Percentiles rank a stretch among this genome's conserved stretches.
phyloP scores from a whole-genome alignment of 2,113 vertebrate genomes.

The Morone chrysops region DNA sequence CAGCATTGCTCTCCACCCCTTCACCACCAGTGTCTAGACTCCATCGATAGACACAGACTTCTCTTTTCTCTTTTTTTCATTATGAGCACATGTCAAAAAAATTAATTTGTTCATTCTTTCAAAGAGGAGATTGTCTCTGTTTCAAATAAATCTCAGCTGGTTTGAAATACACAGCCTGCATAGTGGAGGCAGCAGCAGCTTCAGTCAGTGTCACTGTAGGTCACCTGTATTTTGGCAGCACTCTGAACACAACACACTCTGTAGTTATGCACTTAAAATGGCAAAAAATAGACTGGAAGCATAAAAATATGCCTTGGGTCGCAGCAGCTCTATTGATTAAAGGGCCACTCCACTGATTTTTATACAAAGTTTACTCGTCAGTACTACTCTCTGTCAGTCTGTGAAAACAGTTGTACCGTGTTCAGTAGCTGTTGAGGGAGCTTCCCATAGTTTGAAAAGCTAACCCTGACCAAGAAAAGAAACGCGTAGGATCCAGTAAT shows the following conservation, averaged over 20 bases:
- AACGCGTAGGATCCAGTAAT: no score
- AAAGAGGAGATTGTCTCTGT: no score
- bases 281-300: not conserved
- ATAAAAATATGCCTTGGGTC: not conserved
- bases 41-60: no score
- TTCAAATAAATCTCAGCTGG: no score
- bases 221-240: not conserved
- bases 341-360: not conserved
- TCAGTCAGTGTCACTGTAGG: not conserved
- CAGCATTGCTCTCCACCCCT: no score
- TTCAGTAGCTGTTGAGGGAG: not conserved
- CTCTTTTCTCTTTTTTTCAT: no score
- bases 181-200: not conserved
- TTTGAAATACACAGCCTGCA: not conserved
- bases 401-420: not conserved
- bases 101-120: no score
- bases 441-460: not conserved
- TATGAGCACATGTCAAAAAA: no score
- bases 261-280: not conserved
- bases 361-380: not conserved
- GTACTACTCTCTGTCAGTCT: not conserved
- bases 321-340: not conserved
- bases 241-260: not conserved
- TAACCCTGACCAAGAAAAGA: not conserved
- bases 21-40: no score